Percentiles rank a stretch among this genome's conserved stretches.
Evolutionary conservation across 2,888 invertebrate species (phyloP).

Genomic region (Philereme transversata): DNA sequence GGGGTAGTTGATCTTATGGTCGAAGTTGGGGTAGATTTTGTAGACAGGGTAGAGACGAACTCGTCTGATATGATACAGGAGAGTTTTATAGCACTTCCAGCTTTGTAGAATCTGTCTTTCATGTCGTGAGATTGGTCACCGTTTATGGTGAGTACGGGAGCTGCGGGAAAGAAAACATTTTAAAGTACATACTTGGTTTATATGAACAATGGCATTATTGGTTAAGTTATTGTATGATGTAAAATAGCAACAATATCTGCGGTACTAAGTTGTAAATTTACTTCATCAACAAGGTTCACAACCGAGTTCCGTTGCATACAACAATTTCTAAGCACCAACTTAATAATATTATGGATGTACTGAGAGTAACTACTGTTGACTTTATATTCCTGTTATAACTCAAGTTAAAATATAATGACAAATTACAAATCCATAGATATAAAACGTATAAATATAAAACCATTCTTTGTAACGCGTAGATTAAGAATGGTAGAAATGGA

Average conservation of each 20-base stretch:
- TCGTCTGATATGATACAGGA: constrained; percentile 84
- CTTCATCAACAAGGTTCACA: background rate
- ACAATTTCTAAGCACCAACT: constrained; percentile 1
- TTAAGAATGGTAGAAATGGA: constrained; percentile 25
- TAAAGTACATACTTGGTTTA: too few species aligned
- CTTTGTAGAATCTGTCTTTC: constrained; percentile 89
- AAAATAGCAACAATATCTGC: too few species aligned
- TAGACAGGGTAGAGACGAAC: constrained; percentile 60
- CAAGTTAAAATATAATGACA: constrained; percentile 19
- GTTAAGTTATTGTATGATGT: too few species aligned
- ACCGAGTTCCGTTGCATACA: constrained; percentile 4
- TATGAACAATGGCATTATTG: too few species aligned
- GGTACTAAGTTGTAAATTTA: background rate
- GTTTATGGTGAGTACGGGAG: constrained; percentile 88
- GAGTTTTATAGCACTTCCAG: constrained; percentile 89
- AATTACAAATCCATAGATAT: constrained; percentile 11
- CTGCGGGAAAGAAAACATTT: constrained; percentile 67
- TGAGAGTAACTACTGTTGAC: constrained; percentile 1
- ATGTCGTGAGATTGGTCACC: constrained; percentile 88
- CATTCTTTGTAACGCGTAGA: constrained; percentile 27
- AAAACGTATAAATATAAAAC: constrained; percentile 10
- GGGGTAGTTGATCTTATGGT: constrained; percentile 55
- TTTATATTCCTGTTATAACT: constrained; percentile 15
- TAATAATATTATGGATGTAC: background rate
- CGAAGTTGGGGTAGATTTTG: constrained; percentile 57